Conservation (phyloP, 2,888 invertebrate species). For the Parnassius glacialis region DNA sequence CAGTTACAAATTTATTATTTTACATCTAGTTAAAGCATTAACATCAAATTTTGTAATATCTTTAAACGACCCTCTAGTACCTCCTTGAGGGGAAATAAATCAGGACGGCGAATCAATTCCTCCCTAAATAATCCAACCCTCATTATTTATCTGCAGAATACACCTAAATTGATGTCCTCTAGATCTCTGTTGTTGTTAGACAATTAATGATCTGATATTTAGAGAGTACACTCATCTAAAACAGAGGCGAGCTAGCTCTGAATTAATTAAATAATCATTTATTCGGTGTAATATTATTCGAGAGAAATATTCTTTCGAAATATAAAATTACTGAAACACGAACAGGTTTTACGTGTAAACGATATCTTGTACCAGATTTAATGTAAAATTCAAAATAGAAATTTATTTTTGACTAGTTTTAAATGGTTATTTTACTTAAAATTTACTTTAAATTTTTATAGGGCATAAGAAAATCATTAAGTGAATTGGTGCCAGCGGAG, state of each 20-base stretch:
- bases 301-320: not conserved
- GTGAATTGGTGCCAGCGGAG: too few relatives aligned
- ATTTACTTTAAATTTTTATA: too few relatives aligned
- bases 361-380: not conserved
- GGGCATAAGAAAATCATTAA: too few relatives aligned
- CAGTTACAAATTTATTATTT: too few relatives aligned
- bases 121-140: conserved; percentile 23
- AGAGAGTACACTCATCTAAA: conserved; percentile 9
- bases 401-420: too few relatives aligned
- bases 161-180: conserved; percentile 19
- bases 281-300: too few relatives aligned
- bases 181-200: conserved; percentile 22
- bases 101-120: conserved; percentile 20
- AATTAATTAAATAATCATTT: too few relatives aligned
- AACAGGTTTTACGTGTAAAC: too few relatives aligned
- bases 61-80: conserved; percentile 1
- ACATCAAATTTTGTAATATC: not conserved
- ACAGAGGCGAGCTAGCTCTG: not conserved
- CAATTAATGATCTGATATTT: conserved; percentile 24
- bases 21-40: too few relatives aligned
- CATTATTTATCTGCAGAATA: conserved; percentile 25
- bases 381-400: not conserved
- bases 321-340: not conserved
- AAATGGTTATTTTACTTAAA: too few relatives aligned
- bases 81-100: conserved; percentile 21